These are phyloP conservation scores for Drosophila ficusphila DNA, from an alignment of 1,140 invertebrate genomes.

Conservation along the genomic window DNA sequence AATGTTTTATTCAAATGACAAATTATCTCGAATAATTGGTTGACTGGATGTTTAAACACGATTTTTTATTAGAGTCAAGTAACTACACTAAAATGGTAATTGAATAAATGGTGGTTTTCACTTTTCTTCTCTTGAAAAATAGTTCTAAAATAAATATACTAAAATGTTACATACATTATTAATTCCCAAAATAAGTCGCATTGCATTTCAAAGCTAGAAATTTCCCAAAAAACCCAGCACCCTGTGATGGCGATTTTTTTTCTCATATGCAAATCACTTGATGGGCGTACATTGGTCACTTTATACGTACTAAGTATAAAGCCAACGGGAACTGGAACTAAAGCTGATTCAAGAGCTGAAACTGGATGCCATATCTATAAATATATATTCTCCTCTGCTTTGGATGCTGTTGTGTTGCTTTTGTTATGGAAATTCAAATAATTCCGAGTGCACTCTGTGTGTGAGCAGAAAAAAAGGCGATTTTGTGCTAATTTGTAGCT, in stretches of 20 bases:
- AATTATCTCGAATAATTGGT: too few species aligned
- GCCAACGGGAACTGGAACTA: conserved; percentile 22
- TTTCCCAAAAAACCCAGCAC: neutral
- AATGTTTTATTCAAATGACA: too few species aligned
- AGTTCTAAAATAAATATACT: too few species aligned
- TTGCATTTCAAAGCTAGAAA: too few species aligned
- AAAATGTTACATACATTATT: too few species aligned
- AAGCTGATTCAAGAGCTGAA: conserved; percentile 3
- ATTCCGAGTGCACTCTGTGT: conserved; percentile 16
- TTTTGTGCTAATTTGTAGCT: conserved; percentile 47
- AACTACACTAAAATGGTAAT: too few species aligned
- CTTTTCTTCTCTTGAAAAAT: too few species aligned
- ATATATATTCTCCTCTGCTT: neutral
- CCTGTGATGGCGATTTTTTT: conserved; percentile 11
- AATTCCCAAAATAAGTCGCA: too few species aligned
- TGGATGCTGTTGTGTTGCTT: neutral
- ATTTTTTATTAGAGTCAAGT: too few species aligned
- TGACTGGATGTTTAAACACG: too few species aligned
- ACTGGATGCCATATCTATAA: conserved; percentile 29
- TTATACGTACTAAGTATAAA: conserved; percentile 3
- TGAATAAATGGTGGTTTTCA: too few species aligned
- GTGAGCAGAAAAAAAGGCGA: neutral
- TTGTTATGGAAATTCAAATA: conserved; percentile 21
- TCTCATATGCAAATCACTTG: conserved; percentile 14
- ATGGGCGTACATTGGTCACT: conserved; percentile 22